Base-by-base conservation (phyloP, 2,888 invertebrate genomes). In the Marasmarcha lunaedactyla region DNA sequence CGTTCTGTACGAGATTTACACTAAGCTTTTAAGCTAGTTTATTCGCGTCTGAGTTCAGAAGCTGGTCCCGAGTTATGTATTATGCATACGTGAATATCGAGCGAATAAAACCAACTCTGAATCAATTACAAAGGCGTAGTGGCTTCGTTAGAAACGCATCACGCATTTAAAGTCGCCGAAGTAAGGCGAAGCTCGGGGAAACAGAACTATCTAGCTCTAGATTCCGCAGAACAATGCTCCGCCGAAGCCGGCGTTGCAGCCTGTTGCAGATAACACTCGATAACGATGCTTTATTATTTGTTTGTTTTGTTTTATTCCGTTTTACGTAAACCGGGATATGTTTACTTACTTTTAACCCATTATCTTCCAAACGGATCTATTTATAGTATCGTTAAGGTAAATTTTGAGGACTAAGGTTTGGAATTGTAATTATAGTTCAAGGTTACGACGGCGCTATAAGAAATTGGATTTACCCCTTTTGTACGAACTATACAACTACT, bases 101-200 rank as follows among this genome's bases (percentile, higher is more conserved):
- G n/a, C 11, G 30, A 9, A 30, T 30, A 30, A 30, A 30, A 30
- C 30, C 30, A 30, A 30, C 30, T 30, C 11, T 65, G 77, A 78
- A 79, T 78, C 79, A 79, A 83, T 81, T 81, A 77, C 63, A 54
- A 70, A 61, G 63, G 65, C 71, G 59, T 63, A 54, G 54, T 45
- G 66, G 56, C 64, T 81, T 83, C 78, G 81, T 81, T 81, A 78
- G 81, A 79, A 78, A 81, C 81, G 83, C 81, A 77, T 79, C 81
- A 79, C 78, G 81, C 79, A 83, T 83, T 71, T 76, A 71, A 74
- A 79, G 78, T 79, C 73, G 55, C 57, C 60, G 65, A 58, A 20
- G 20, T 48, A 7, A 30, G 10, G 10, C 6, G 2, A 30, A 30
- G 30, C 6, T 30, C 3, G 30, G 30, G 67, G 65, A 71, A 72